These are phyloP conservation scores for Hydropsyche tenuis DNA, from an alignment of 1,140 invertebrate species.

Conservation along the genomic window DNA sequence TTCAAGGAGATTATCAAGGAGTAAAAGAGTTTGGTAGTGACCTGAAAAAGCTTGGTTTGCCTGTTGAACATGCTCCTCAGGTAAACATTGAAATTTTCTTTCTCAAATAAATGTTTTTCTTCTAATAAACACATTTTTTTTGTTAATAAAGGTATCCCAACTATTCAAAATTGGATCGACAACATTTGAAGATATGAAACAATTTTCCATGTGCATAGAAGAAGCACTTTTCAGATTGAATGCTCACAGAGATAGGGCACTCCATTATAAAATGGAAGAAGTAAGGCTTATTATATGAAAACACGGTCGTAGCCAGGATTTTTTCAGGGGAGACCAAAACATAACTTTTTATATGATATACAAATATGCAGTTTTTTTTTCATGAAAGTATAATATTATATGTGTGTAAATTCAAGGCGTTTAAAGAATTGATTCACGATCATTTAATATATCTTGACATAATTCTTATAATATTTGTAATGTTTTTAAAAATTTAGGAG, in stretches of 20 bases:
- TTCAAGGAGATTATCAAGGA: slow-evolving; percentile 90
- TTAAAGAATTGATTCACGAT: too few species aligned
- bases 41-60: slow-evolving; percentile 90
- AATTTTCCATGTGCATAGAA: slow-evolving; percentile 88
- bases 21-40: slow-evolving; percentile 93
- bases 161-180: slow-evolving; percentile 95
- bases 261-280: slow-evolving; percentile 98
- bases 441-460: too few species aligned
- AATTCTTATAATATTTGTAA: too few species aligned
- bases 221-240: slow-evolving; percentile 86
- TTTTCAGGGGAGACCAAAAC: too few species aligned
- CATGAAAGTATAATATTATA: too few species aligned
- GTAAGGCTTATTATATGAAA: too few species aligned
- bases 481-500: too few species aligned
- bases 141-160: slow-evolving; percentile 79
- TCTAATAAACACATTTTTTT: slow-evolving; percentile 17
- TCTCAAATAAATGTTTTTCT: too few species aligned
- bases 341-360: too few species aligned
- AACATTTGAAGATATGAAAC: slow-evolving; percentile 87
- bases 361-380: too few species aligned
- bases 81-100: slow-evolving; percentile 54
- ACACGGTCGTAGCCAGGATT: too few species aligned
- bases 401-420: too few species aligned
- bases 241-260: slow-evolving; percentile 85
- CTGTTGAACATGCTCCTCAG: slow-evolving; percentile 96